A percentile compares a stretch with the other conserved stretches of the same genome.
Conservation (phyloP, 2,888 invertebrate species). For the Andrena praecox region DNA sequence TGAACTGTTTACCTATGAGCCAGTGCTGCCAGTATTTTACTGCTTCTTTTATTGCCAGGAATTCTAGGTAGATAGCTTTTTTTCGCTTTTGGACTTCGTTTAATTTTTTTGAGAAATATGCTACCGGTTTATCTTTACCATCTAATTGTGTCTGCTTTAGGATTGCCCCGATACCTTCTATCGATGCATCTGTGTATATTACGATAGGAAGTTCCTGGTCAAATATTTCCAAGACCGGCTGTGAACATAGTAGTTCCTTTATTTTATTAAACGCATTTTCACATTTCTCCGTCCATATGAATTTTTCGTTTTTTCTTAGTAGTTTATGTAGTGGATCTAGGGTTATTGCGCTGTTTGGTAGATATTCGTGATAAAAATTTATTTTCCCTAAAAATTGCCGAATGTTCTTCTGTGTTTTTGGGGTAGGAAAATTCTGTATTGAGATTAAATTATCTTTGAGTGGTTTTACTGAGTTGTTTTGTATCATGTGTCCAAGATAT, state of each 20-base stretch:
- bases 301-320: constrained; percentile 8
- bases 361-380: not conserved
- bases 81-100: constrained; percentile 4
- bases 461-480: constrained; percentile 35
- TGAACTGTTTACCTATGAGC: constrained; percentile 54
- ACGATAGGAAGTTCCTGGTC: constrained; percentile 55
- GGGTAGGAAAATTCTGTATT: not conserved
- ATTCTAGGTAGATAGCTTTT: constrained; percentile 68
- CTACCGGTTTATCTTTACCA: constrained; percentile 17
- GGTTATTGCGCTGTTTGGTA: not conserved
- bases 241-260: not conserved
- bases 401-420: constrained; percentile 50
- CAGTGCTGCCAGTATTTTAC: constrained; percentile 66
- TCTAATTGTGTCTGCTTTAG: constrained; percentile 68
- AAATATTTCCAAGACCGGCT: constrained; percentile 21
- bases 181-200: constrained; percentile 73
- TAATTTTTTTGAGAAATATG: too few species aligned
- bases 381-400: constrained; percentile 17
- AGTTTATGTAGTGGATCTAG: not conserved
- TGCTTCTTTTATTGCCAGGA: constrained; percentile 56
- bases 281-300: constrained; percentile 3
- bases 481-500: not conserved
- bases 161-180: constrained; percentile 67
- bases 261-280: not conserved
- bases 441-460: not conserved